phyloP scores from a whole-genome alignment of 2,113 vertebrate species.

The Lipophrys pholis region DNA sequence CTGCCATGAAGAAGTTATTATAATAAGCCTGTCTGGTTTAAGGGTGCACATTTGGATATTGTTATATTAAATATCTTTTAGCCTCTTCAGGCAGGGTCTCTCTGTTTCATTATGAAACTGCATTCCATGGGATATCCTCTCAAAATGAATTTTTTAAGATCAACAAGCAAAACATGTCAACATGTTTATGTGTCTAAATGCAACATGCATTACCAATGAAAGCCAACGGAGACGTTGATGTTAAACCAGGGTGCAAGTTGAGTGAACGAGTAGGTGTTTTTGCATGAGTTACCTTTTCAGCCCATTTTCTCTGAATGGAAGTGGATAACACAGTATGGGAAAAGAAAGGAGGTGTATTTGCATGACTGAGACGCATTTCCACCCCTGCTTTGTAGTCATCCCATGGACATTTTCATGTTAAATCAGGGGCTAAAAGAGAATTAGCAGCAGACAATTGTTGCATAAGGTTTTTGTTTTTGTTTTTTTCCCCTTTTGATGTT shows the following conservation, averaged over 20 bases:
- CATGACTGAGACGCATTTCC: slow-evolving; percentile 58
- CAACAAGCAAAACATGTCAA: slow-evolving; percentile 24
- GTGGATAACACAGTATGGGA: slow-evolving; percentile 39
- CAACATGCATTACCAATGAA: not conserved
- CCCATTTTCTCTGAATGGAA: slow-evolving; percentile 58
- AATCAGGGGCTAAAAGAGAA: slow-evolving; percentile 51
- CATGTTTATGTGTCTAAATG: not conserved
- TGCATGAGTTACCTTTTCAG: slow-evolving; percentile 35
- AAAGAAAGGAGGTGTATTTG: slow-evolving; percentile 58
- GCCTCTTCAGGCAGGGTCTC: slow-evolving; percentile 25
- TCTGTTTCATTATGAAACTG: slow-evolving; percentile 59
- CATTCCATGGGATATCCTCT: slow-evolving; percentile 66
- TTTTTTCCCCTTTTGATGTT: slow-evolving; percentile 31
- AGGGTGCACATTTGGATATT: slow-evolving; percentile 17
- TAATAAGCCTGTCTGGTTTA: not conserved
- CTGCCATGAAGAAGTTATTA: not conserved
- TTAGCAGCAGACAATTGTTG: slow-evolving; percentile 53
- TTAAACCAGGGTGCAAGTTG: no score
- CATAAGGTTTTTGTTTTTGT: slow-evolving; percentile 19
- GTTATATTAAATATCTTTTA: slow-evolving; percentile 37
- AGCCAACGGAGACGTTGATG: not conserved
- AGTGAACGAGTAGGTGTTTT: no score
- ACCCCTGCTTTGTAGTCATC: slow-evolving; percentile 26
- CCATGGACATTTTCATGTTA: slow-evolving; percentile 63
- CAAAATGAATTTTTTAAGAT: slow-evolving; percentile 63